Evolutionary conservation across 2,888 invertebrate genomes (phyloP), one percentile per base, ranked within the genome.

Genomic region (Ophion obscuratus): DNA sequence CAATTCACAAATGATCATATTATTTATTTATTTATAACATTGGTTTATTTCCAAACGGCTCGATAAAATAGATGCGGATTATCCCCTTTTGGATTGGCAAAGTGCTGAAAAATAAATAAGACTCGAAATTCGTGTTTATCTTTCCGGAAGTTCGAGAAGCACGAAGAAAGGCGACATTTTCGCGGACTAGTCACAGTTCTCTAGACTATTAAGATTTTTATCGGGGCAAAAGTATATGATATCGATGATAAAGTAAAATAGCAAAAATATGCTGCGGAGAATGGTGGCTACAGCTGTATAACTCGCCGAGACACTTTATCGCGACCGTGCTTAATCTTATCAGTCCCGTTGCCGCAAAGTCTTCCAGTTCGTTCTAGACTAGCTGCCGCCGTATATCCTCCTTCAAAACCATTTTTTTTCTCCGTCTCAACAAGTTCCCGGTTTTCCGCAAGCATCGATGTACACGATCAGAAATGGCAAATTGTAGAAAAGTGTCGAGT

Each of bases 171-270:
- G 59, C 84, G 84, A 84, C 81, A 84, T 77, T 76, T 67, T 53
- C 40, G 76, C 76, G 84, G 84, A 71, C 24, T 47, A 47, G 64
- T 53, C 27, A 66, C 20, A 59, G 3, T n/a, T 31, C 59, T 66
- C 73, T 20, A 10, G 31, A 57, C 36, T 77, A 53, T 62, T 31
- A 68, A 66, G 70, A 27, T 84, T 71, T 84, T 66, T 67, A 27
- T 61, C 40, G 11, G 70, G 61, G 89, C 87, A 90, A 68, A 90
- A 68, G 90, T 91, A 87, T 90, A 92, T 85, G 90, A 91, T 83
- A n/a, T 67, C 61, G 62, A 61, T 24, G 77, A 77, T 74, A 81
- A 81, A 81, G 81, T 81, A 10, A 84, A 77, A 81, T 62, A 83
- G 14, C 14, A 53, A n/a, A 36, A 7, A 59, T 36, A 59, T 10